Conservation (phyloP, 2,888 invertebrate species). For the Drosophila cognata region DNA sequence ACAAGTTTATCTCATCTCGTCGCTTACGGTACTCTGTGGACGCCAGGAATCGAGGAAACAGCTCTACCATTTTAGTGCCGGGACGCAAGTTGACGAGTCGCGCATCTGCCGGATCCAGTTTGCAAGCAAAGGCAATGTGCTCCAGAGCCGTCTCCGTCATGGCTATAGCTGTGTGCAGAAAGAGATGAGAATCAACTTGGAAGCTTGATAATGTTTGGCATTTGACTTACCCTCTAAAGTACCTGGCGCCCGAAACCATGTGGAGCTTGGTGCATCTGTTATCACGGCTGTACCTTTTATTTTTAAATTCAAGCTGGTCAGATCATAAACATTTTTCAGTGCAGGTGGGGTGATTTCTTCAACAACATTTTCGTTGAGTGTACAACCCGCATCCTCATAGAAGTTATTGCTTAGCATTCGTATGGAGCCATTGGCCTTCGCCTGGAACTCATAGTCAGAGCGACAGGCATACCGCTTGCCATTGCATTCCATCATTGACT, state of each 20-base stretch:
- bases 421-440: constrained; percentile 88
- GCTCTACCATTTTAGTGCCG: constrained; percentile 82
- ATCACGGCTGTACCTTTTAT: constrained; percentile 87
- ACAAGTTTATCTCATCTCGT: constrained; percentile 86
- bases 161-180: constrained; percentile 82
- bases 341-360: constrained; percentile 66
- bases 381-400: constrained; percentile 87
- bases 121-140: constrained; percentile 87
- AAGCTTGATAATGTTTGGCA: neutral
- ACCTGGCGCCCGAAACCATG: constrained; percentile 88
- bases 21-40: constrained; percentile 87
- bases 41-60: constrained; percentile 86
- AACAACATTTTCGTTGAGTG: constrained; percentile 86
- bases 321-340: constrained; percentile 87
- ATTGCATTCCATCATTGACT: constrained; percentile 89
- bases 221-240: constrained; percentile 87
- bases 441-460: constrained; percentile 88
- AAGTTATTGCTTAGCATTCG: constrained; percentile 87
- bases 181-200: neutral
- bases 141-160: constrained; percentile 88
- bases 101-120: constrained; percentile 87
- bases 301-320: constrained; percentile 87
- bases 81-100: constrained; percentile 86
- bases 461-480: constrained; percentile 89
- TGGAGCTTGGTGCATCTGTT: constrained; percentile 90